These are phyloP conservation scores for Hippoglossus stenolepis DNA, from an alignment of 2,113 vertebrate species.

Conservation along the genomic window DNA sequence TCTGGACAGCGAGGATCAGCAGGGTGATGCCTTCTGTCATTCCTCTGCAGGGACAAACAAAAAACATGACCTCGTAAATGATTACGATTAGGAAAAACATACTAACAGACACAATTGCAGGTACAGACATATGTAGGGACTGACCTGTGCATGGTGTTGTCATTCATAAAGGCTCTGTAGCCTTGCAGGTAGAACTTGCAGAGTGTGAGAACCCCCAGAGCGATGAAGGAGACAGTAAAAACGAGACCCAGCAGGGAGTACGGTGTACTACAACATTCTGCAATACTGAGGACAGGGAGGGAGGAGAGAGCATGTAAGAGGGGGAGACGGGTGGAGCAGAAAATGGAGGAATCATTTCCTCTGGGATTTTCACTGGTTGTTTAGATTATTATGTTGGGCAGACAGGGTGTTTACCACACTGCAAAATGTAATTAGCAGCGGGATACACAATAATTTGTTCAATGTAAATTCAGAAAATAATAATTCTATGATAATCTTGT, in stretches of 20 bases:
- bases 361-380: too few relatives aligned
- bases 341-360: too few relatives aligned
- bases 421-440: too few relatives aligned
- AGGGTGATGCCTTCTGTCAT: constrained; percentile 98
- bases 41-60: constrained; percentile 81
- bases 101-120: background rate
- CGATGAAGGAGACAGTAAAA: constrained; percentile 97
- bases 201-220: constrained; percentile 95
- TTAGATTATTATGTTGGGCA: too few relatives aligned
- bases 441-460: too few relatives aligned
- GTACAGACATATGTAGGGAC: background rate
- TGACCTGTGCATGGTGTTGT: constrained; percentile 97
- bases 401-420: too few relatives aligned
- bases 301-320: background rate
- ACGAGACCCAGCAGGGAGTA: constrained; percentile 96
- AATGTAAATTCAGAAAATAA: background rate
- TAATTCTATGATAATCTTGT: background rate
- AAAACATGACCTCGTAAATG: background rate
- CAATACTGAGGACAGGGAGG: constrained; percentile 83
- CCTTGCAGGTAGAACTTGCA: constrained; percentile 99
- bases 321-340: background rate
- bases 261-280: constrained; percentile 97
- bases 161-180: constrained; percentile 97
- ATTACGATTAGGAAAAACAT: background rate
- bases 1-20: constrained; percentile 95